Evolutionary conservation across 2,797 vertebrate genomes (phyloP).

Genomic region (Tamandua tetradactyla): DNA sequence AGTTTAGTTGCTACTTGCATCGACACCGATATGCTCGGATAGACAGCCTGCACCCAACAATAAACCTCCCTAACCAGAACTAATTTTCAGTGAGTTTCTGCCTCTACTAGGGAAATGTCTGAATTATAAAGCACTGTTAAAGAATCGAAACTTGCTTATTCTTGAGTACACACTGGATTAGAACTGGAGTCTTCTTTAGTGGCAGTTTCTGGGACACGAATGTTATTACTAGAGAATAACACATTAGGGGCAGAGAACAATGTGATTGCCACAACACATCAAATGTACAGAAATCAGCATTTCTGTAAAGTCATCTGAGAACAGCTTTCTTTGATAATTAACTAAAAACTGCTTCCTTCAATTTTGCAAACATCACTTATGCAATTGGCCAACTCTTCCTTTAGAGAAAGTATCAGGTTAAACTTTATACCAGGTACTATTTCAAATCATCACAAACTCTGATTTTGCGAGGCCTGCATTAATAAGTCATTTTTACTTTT

Average conservation of each 20-base stretch:
- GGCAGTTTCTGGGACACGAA: background rate
- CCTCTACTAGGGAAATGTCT: background rate
- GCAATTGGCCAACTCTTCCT: background rate
- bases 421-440: background rate
- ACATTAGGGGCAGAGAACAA: background rate
- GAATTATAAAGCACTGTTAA: slow-evolving; percentile 14
- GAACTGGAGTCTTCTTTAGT: background rate
- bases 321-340: background rate
- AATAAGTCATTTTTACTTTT: slow-evolving; percentile 3
- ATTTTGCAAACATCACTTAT: background rate
- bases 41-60: background rate
- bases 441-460: background rate
- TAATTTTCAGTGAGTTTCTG: slow-evolving; percentile 10
- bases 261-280: background rate
- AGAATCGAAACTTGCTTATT: background rate
- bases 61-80: background rate
- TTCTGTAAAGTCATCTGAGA: slow-evolving; percentile 1
- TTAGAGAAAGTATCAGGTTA: slow-evolving; percentile 19
- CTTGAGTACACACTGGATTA: background rate
- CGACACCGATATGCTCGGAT: background rate
- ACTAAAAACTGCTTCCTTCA: background rate
- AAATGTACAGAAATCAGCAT: background rate
- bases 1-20: background rate
- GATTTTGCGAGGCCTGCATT: background rate
- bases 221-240: background rate